A percentile compares a stretch with the other conserved stretches of the same genome.
phyloP scores from a whole-genome alignment of 1,140 invertebrate genomes.

The Rhizoglyphus robini region DNA sequence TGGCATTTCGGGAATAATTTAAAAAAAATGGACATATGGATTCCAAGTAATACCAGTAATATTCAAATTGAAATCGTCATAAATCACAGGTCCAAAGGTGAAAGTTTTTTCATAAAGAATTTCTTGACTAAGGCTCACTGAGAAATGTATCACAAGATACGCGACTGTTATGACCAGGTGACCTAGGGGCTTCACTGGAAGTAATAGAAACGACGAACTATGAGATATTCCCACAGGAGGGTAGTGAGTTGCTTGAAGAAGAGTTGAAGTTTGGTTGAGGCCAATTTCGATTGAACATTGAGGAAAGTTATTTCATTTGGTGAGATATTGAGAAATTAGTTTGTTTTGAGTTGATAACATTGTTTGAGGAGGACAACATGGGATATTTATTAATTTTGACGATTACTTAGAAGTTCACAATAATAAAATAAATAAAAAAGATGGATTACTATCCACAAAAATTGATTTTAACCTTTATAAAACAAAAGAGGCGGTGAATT shows the following conservation, averaged over 20 bases:
- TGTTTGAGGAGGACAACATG: too few relatives aligned
- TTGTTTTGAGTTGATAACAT: too few relatives aligned
- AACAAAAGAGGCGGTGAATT: too few relatives aligned
- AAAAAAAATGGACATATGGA: background rate
- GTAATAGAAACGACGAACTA: slow-evolving; percentile 23
- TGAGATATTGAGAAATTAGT: too few relatives aligned
- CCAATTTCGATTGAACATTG: too few relatives aligned
- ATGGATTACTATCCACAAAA: too few relatives aligned
- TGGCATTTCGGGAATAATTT: background rate
- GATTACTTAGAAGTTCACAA: too few relatives aligned
- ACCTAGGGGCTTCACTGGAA: slow-evolving; percentile 29
- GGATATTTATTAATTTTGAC: too few relatives aligned
- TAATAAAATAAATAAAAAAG: too few relatives aligned
- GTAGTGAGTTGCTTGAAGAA: slow-evolving; percentile 26
- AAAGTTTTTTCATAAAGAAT: background rate
- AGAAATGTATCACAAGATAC: background rate
- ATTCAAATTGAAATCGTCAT: background rate
- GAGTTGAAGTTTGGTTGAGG: too few relatives aligned
- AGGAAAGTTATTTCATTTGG: too few relatives aligned
- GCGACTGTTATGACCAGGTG: background rate
- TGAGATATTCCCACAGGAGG: slow-evolving; percentile 23
- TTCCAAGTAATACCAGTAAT: slow-evolving; percentile 1
- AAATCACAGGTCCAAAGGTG: background rate
- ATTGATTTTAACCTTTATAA: too few relatives aligned
- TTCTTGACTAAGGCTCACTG: background rate